Evolutionary conservation across 2,888 invertebrate genomes (phyloP).

Genomic region (Melieria omissa): DNA sequence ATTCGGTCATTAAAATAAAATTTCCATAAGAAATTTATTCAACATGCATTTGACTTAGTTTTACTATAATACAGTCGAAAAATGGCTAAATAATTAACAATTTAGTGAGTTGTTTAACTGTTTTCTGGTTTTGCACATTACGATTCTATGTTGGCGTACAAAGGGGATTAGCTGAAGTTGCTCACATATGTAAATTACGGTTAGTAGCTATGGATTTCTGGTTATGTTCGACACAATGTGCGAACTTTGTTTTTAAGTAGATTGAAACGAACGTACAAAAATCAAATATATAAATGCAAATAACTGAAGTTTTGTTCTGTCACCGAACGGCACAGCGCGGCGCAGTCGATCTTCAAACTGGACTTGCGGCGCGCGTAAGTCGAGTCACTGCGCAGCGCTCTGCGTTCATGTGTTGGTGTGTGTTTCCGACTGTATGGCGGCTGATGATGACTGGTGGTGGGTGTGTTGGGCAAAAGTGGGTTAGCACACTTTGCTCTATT

Average conservation of each 20-base stretch:
- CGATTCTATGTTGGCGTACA: background rate
- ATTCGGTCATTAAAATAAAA: constrained; percentile 42
- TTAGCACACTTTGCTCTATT: background rate
- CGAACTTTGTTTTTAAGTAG: background rate
- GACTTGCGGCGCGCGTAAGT: constrained; percentile 33
- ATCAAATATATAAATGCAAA: constrained; percentile 1
- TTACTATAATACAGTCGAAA: constrained; percentile 40
- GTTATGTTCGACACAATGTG: too few relatives aligned
- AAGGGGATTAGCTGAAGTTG: background rate
- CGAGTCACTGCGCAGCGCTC: constrained; percentile 36
- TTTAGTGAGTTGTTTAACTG: background rate
- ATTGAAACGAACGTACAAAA: background rate
- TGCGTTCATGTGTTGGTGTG: background rate
- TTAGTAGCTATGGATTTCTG: too few relatives aligned
- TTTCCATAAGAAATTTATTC: constrained; percentile 47
- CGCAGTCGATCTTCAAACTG: constrained; percentile 29
- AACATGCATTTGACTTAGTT: constrained; percentile 36
- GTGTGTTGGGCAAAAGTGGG: background rate
- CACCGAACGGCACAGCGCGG: background rate
- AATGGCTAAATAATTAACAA: constrained; percentile 17
- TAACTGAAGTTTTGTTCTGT: background rate
- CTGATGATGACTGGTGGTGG: constrained; percentile 14
- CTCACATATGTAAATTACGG: background rate
- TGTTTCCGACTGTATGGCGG: constrained; percentile 39
- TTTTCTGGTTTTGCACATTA: background rate